phyloP scores from a whole-genome alignment of 2,888 invertebrate genomes.

The Axea sp. region DNA sequence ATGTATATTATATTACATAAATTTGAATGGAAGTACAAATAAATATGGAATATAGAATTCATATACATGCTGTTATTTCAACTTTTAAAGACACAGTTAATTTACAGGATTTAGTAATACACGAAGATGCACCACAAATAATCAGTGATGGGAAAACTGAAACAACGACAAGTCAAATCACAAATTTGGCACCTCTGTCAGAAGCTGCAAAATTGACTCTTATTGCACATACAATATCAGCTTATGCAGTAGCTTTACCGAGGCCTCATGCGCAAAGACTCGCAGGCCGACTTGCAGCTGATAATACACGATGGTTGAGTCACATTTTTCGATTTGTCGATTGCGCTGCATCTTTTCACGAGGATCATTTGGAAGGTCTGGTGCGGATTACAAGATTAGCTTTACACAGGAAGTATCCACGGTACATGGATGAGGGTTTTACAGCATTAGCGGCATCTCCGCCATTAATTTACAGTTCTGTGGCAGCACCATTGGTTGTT shows the following conservation, averaged over 20 bases:
- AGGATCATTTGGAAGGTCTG: constrained; percentile 92
- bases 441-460: constrained; percentile 87
- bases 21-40: too few relatives aligned
- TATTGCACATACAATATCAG: constrained; percentile 92
- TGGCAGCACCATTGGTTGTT: constrained; percentile 88
- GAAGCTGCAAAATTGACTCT: constrained; percentile 83
- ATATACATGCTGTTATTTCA: not conserved
- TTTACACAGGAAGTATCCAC: constrained; percentile 89
- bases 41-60: too few relatives aligned
- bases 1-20: too few relatives aligned
- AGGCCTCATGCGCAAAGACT: constrained; percentile 88
- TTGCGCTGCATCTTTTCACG: constrained; percentile 91
- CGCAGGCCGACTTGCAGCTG: constrained; percentile 89
- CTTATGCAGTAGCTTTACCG: constrained; percentile 91
- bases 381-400: constrained; percentile 90
- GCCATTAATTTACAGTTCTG: constrained; percentile 92
- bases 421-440: constrained; percentile 90
- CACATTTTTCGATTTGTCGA: constrained; percentile 90
- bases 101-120: constrained; percentile 75
- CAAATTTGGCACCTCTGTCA: constrained; percentile 76
- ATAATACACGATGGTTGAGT: constrained; percentile 92
- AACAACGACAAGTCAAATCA: constrained; percentile 69
- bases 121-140: constrained; percentile 74
- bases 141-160: constrained; percentile 82
- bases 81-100: not conserved